Conservation (phyloP, 2,888 invertebrate species). For the Cistogaster globosa region DNA sequence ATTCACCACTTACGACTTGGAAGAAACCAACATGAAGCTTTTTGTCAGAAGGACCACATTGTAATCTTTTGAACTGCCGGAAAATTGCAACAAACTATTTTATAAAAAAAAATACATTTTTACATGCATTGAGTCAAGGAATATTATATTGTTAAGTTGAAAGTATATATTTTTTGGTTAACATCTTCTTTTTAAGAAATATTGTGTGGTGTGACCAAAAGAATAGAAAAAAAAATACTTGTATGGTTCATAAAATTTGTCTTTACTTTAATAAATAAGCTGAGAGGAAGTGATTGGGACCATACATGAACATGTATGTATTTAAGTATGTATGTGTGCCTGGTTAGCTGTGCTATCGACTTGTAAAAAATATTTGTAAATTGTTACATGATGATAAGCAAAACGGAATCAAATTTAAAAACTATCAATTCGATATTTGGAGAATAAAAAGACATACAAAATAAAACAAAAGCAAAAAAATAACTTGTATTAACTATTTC, state of each 20-base stretch:
- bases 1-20: no score
- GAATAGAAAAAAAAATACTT: background rate
- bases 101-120: background rate
- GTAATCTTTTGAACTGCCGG: background rate
- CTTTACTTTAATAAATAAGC: background rate
- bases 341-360: background rate
- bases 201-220: conserved; percentile 7
- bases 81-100: background rate
- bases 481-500: background rate
- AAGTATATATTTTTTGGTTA: conserved; percentile 23
- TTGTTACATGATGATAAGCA: conserved; percentile 75
- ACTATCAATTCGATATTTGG: conserved; percentile 80
- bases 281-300: background rate
- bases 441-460: conserved; percentile 33
- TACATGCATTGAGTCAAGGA: background rate
- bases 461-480: conserved; percentile 31
- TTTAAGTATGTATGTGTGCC: conserved; percentile 22
- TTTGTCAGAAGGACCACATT: no score
- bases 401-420: conserved; percentile 80
- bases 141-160: conserved; percentile 5
- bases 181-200: background rate
- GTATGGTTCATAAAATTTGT: conserved; percentile 44
- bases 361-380: conserved; percentile 53
- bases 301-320: conserved; percentile 26
- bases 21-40: no score